Evolutionary conservation across 2,888 invertebrate genomes (phyloP).

Genomic region (Drosophila robusta): DNA sequence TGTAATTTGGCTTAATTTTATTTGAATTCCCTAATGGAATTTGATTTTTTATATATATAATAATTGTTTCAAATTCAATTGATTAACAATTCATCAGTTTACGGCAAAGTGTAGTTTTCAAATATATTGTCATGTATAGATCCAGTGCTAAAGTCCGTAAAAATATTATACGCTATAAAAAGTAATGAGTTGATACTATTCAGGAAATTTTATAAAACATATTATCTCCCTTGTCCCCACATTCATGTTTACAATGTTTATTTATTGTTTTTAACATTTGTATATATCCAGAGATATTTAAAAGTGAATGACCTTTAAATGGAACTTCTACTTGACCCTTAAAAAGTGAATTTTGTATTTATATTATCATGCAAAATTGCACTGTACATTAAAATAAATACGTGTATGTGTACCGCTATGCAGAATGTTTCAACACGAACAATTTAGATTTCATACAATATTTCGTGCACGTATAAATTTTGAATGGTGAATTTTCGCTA

Average conservation of each 20-base stretch:
- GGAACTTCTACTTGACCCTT: not conserved
- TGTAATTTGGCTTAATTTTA: conserved; percentile 48
- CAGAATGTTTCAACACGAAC: conserved; percentile 43
- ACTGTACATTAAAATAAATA: conserved; percentile 3
- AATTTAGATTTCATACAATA: conserved; percentile 61
- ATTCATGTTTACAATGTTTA: no score
- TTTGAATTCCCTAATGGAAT: conserved; percentile 54
- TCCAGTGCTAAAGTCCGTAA: not conserved
- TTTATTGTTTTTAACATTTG: no score
- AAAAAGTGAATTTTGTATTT: conserved; percentile 6
- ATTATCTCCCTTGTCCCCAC: no score
- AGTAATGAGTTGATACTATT: no score
- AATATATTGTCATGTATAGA: not conserved
- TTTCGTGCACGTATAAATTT: conserved; percentile 50
- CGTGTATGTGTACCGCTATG: conserved; percentile 23
- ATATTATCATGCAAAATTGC: not conserved
- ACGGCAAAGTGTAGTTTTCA: not conserved
- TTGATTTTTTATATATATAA: conserved; percentile 42
- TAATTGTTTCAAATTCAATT: conserved; percentile 28
- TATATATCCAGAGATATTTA: no score
- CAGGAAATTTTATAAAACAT: not conserved
- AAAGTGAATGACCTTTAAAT: conserved; percentile 16
- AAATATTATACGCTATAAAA: not conserved
- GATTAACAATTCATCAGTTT: conserved; percentile 42
- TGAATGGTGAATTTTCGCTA: conserved; percentile 27